Conservation (phyloP, 2,797 vertebrate genomes). For the Meda fulgida region DNA sequence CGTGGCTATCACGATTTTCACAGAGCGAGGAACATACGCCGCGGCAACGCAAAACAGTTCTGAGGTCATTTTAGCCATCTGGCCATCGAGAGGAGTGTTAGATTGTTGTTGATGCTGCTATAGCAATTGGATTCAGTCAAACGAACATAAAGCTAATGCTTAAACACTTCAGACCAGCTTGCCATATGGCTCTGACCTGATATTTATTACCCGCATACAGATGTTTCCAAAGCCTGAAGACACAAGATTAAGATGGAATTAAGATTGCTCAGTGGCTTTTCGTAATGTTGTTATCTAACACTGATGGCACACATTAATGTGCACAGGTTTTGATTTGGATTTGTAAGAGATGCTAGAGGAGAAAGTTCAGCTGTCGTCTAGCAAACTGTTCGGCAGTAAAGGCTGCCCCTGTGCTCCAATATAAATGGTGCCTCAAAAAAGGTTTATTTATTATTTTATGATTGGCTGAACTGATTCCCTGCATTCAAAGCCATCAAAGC, state of each 20-base stretch:
- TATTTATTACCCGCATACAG: conserved; percentile 38
- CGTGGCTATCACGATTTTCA: conserved; percentile 50
- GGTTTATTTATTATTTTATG: conserved; percentile 70
- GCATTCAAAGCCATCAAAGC: conserved; percentile 63
- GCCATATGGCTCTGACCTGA: conserved; percentile 50
- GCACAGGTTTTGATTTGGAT: conserved; percentile 20
- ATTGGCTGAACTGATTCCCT: conserved; percentile 62
- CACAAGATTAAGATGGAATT: conserved; percentile 31
- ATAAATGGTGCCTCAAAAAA: conserved; percentile 61
- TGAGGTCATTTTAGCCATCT: conserved; percentile 69
- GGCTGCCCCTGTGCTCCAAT: conserved; percentile 43
- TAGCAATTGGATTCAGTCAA: conserved; percentile 49
- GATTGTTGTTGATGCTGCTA: conserved; percentile 53
- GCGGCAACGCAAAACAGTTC: conserved; percentile 60
- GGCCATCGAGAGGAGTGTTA: conserved; percentile 62
- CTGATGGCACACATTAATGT: conserved; percentile 13
- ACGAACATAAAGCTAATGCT: conserved; percentile 50
- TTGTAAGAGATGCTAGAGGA: background rate
- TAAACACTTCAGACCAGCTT: conserved; percentile 53
- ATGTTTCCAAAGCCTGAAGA: conserved; percentile 39
- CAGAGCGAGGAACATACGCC: conserved; percentile 60
- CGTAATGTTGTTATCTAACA: conserved; percentile 27
- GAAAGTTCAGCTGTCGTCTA: background rate
- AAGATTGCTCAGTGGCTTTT: conserved; percentile 26
- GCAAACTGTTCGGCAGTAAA: conserved; percentile 10